phyloP scores from a whole-genome alignment of 2,888 invertebrate genomes.

The Cryptosula pallasiana region DNA sequence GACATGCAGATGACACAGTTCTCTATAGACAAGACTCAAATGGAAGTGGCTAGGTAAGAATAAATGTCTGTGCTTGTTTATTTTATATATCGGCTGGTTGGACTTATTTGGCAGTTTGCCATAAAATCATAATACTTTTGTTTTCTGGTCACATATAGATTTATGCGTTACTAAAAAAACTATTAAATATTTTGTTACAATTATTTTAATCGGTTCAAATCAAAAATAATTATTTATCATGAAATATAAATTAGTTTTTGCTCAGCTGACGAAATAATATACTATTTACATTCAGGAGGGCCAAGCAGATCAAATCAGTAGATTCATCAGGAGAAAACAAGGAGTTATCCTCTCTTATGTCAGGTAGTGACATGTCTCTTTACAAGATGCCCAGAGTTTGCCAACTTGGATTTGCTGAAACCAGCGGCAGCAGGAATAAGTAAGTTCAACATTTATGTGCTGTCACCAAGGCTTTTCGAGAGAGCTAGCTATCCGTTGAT shows the following conservation, averaged over 20 bases:
- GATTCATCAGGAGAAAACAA: conserved; percentile 23
- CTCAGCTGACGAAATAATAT: too few relatives aligned
- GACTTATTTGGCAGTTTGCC: too few relatives aligned
- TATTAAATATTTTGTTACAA: too few relatives aligned
- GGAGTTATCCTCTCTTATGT: neutral
- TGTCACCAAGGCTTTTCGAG: neutral
- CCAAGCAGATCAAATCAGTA: conserved; percentile 14
- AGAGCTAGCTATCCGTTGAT: neutral
- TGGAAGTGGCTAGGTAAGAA: conserved; percentile 12
- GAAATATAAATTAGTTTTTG: too few relatives aligned
- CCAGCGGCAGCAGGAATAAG: conserved; percentile 55
- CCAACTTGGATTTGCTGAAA: conserved; percentile 53
- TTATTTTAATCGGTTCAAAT: too few relatives aligned
- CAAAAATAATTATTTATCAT: too few relatives aligned
- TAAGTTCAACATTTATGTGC: too few relatives aligned
- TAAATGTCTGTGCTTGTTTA: neutral
- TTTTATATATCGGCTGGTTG: too few relatives aligned
- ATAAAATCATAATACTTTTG: too few relatives aligned
- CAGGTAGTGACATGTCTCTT: conserved; percentile 29
- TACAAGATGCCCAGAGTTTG: conserved; percentile 37
- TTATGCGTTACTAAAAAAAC: too few relatives aligned
- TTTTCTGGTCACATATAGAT: too few relatives aligned
- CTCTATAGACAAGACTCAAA: conserved; percentile 20
- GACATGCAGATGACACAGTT: conserved; percentile 40
- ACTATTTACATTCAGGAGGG: neutral